Evolutionary conservation across 2,888 invertebrate species (phyloP).

Genomic region (Melanostoma mellinum): DNA sequence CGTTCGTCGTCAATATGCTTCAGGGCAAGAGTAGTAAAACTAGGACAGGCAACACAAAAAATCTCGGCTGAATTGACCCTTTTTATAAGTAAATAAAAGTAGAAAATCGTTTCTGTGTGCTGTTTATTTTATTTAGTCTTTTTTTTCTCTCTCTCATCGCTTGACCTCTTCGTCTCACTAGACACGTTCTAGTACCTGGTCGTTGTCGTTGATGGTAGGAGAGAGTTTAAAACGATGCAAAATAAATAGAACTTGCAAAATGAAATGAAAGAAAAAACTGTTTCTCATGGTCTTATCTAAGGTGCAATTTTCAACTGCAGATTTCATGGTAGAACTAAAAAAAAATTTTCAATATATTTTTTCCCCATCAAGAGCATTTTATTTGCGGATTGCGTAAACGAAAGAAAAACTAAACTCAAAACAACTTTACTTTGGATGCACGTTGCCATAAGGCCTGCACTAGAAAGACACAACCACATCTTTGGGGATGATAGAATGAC

Average conservation of each 20-base stretch:
- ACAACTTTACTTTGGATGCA: conserved; percentile 29
- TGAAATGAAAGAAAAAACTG: neutral
- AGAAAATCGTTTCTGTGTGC: conserved; percentile 15
- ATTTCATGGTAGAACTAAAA: neutral
- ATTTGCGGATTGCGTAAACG: conserved; percentile 53
- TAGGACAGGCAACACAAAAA: conserved; percentile 20
- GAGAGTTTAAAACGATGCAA: neutral
- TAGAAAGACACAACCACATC: conserved; percentile 5
- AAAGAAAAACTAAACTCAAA: conserved; percentile 33
- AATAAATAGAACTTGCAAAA: conserved; percentile 1
- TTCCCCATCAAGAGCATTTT: conserved; percentile 10
- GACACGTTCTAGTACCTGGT: conserved; percentile 13
- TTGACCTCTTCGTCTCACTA: conserved; percentile 27
- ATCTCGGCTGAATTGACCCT: conserved; percentile 57
- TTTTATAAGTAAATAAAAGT: conserved; percentile 67
- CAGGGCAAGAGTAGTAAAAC: neutral
- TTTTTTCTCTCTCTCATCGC: conserved; percentile 10
- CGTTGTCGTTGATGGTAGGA: neutral
- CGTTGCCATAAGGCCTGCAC: conserved; percentile 20
- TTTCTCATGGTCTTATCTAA: neutral
- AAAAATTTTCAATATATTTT: conserved; percentile 15
- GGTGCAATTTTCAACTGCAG: conserved; percentile 4
- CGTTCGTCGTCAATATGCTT: conserved; percentile 24
- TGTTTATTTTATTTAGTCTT: conserved; percentile 17
- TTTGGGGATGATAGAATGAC: neutral